phyloP scores from a whole-genome alignment of 2,888 invertebrate genomes.

The Octonoba sinensis region DNA sequence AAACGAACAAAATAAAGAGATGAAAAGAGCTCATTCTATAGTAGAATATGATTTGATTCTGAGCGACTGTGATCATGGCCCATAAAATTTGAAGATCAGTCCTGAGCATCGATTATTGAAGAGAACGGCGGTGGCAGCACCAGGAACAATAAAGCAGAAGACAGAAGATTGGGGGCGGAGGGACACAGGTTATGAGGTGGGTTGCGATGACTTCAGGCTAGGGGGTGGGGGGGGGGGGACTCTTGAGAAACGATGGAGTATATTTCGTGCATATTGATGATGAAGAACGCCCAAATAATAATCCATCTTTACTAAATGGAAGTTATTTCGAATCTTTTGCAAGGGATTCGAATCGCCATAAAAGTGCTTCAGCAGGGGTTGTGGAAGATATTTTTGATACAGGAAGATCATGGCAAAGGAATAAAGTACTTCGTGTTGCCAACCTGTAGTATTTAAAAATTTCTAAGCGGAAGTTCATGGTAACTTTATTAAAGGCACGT shows the following conservation, averaged over 20 bases:
- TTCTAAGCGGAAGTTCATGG: too few species aligned
- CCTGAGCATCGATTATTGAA: constrained; percentile 57
- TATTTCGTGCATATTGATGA: constrained; percentile 57
- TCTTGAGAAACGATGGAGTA: constrained; percentile 32
- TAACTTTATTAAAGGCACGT: too few species aligned
- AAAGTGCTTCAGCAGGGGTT: constrained; percentile 34
- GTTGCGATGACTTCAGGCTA: constrained; percentile 39
- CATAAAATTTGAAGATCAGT: constrained; percentile 59
- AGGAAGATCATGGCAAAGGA: too few species aligned
- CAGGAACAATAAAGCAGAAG: constrained; percentile 38
- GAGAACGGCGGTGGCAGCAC: too few species aligned
- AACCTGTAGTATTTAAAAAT: too few species aligned
- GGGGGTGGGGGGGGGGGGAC: constrained; percentile 12
- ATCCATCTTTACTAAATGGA: constrained; percentile 50
- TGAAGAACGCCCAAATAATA: constrained; percentile 50
- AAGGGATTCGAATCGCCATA: constrained; percentile 26
- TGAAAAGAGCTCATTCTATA: constrained; percentile 30
- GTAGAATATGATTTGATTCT: constrained; percentile 62
- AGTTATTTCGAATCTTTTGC: constrained; percentile 34
- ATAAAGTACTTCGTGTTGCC: too few species aligned
- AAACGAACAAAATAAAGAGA: constrained; percentile 21
- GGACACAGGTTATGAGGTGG: too few species aligned
- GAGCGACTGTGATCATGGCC: constrained; percentile 58
- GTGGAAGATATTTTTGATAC: too few species aligned
- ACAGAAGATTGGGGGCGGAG: not conserved